phyloP scores from a whole-genome alignment of 2,888 invertebrate species.

The Lithophane semibrunnea region DNA sequence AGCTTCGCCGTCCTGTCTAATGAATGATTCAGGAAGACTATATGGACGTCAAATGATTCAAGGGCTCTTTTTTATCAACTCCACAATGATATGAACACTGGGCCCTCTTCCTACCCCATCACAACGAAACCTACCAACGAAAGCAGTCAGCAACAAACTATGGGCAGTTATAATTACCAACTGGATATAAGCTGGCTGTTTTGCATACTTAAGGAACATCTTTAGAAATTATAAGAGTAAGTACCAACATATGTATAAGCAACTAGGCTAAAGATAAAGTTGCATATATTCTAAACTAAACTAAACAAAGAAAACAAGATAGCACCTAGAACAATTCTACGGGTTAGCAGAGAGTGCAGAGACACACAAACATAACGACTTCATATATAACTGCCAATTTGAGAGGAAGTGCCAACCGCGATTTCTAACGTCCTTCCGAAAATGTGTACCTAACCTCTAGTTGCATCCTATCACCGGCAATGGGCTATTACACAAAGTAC shows the following conservation, averaged over 20 bases:
- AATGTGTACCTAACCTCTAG: slow-evolving; percentile 61
- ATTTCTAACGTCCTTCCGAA: slow-evolving; percentile 86
- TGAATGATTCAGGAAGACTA: background rate
- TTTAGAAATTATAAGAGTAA: slow-evolving; percentile 1
- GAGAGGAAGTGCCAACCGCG: slow-evolving; percentile 76
- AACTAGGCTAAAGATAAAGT: slow-evolving; percentile 22
- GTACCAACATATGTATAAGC: background rate
- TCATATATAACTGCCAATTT: slow-evolving; percentile 43
- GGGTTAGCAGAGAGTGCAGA: slow-evolving; percentile 15
- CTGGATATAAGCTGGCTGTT: background rate
- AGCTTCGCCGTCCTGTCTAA: background rate
- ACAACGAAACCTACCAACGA: background rate
- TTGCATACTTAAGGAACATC: slow-evolving; percentile 1
- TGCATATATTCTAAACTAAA: background rate
- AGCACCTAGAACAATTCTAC: slow-evolving; percentile 3
- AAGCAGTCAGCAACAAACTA: background rate
- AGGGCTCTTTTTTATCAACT: background rate
- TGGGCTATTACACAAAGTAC: slow-evolving; percentile 66
- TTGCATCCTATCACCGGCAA: slow-evolving; percentile 73
- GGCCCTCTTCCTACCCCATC: background rate
- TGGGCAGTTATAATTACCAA: background rate
- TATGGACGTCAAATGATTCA: background rate
- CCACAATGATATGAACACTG: background rate
- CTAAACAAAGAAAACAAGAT: slow-evolving; percentile 21
- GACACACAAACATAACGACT: slow-evolving; percentile 33